A percentile compares a stretch with the other conserved stretches of the same genome.
These are phyloP conservation scores for Cacoxenus indagator DNA, from an alignment of 2,888 invertebrate genomes.

Conservation along the genomic window DNA sequence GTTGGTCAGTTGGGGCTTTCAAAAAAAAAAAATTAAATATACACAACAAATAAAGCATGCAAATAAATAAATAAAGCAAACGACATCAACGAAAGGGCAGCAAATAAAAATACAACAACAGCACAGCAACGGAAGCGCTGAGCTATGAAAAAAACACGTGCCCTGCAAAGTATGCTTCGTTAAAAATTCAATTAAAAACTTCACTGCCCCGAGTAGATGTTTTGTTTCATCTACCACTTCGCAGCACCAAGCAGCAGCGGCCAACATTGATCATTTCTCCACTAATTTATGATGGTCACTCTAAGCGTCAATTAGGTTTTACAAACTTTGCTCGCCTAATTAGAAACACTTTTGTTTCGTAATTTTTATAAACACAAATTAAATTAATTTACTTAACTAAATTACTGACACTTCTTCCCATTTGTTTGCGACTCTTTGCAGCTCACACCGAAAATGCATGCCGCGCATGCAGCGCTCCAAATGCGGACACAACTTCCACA, in stretches of 20 bases:
- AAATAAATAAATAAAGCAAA: conserved; percentile 6
- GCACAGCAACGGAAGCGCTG: neutral
- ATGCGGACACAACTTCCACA: neutral
- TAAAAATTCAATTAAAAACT: conserved; percentile 56
- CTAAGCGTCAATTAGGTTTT: neutral
- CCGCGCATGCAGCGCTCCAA: neutral
- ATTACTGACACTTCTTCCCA: neutral
- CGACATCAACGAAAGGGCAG: neutral
- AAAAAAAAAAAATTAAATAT: neutral
- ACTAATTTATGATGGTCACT: neutral
- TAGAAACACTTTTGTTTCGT: neutral
- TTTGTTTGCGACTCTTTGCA: neutral
- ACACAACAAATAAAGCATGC: neutral
- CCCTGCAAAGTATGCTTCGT: conserved; percentile 37
- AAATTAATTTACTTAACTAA: neutral
- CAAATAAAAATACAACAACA: neutral
- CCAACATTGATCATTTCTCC: neutral
- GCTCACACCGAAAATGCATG: neutral
- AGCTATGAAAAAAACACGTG: neutral
- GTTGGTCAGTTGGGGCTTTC: neutral
- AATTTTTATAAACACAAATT: neutral
- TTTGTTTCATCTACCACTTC: neutral
- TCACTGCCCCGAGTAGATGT: conserved; percentile 17
- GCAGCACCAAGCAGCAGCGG: neutral
- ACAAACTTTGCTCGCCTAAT: neutral